Base-by-base conservation (phyloP, 2,113 vertebrate species). In the Prionailurus viverrinus region DNA sequence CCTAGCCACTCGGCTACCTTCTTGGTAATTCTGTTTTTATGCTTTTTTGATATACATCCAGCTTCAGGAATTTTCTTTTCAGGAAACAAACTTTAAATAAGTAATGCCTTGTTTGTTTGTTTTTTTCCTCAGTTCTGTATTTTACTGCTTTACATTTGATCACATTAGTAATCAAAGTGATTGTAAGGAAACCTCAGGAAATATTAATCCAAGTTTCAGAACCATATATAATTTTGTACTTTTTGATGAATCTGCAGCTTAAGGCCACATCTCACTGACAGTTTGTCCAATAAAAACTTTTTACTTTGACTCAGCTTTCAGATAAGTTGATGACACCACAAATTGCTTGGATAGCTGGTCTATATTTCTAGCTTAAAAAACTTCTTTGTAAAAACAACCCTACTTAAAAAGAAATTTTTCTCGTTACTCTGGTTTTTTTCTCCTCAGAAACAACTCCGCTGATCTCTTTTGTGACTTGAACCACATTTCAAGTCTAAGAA, bases 1-100 rank as follows among this genome's bases (percentile, higher is more conserved):
- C 68, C 21, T 55, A 76, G 61, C 61, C 13, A 39, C 83, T 48
- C 29, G 66, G 23, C 33, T 94, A 45, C 45, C 31, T 91, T 94
- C 88, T 81, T 92, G 63, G 16, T 87, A 89, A 88, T 93, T 95
- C n/a, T 53, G 19, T 78, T 96, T 84, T 78, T 79, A 79, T 51
- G 19, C 33, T 48, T 95, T 74, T 41, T 51, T 73, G 27, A 55
- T 68, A 74, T 9, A 93, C 15, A 53, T 91, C 83, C 23, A 83
- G 16, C 58, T 93, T 41, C 7, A 84, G 68, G 51, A 95, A 94
- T 87, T 94, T 89, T 74, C 48, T 88, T 96, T 91, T 95, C 27
- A 92, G 66, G 33, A 71, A 92, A 94, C 21, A 93, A 73, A 87
- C 33, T 10, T 82, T 91, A 66, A 66, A 3, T 68, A 89, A 94